Percentiles rank a stretch among this genome's conserved stretches.
Conservation (phyloP, 1,140 invertebrate species). For the Liolophura sinensis region DNA sequence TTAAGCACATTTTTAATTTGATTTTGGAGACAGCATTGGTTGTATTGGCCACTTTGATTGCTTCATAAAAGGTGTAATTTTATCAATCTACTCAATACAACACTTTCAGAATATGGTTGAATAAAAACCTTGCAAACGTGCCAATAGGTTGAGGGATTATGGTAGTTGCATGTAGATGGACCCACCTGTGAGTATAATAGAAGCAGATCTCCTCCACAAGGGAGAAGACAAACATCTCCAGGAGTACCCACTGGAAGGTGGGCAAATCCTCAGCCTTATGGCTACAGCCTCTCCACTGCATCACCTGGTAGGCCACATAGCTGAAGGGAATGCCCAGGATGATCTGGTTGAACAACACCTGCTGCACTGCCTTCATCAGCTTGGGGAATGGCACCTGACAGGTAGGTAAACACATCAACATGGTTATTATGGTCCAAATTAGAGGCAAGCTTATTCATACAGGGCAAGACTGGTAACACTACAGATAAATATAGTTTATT, state of each 20-base stretch:
- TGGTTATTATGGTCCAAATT: too few species aligned
- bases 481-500: too few species aligned
- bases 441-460: too few species aligned
- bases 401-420: neutral
- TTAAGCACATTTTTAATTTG: too few species aligned
- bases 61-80: too few species aligned
- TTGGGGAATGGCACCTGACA: constrained; percentile 40
- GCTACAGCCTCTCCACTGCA: constrained; percentile 72
- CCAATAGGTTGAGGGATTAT: neutral
- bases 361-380: constrained; percentile 66
- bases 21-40: too few species aligned
- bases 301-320: constrained; percentile 67
- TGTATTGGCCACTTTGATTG: too few species aligned
- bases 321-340: constrained; percentile 72
- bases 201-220: constrained; percentile 83
- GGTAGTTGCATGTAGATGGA: neutral
- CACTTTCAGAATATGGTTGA: too few species aligned
- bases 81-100: too few species aligned
- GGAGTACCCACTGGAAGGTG: constrained; percentile 80
- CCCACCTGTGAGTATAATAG: constrained; percentile 83
- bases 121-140: too few species aligned
- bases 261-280: constrained; percentile 71
- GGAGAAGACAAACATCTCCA: constrained; percentile 77
- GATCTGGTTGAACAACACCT: constrained; percentile 79
- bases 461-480: too few species aligned